A percentile compares a stretch with the other conserved stretches of the same genome.
Conservation (phyloP, 2,113 vertebrate species). For the Lepus americanus region DNA sequence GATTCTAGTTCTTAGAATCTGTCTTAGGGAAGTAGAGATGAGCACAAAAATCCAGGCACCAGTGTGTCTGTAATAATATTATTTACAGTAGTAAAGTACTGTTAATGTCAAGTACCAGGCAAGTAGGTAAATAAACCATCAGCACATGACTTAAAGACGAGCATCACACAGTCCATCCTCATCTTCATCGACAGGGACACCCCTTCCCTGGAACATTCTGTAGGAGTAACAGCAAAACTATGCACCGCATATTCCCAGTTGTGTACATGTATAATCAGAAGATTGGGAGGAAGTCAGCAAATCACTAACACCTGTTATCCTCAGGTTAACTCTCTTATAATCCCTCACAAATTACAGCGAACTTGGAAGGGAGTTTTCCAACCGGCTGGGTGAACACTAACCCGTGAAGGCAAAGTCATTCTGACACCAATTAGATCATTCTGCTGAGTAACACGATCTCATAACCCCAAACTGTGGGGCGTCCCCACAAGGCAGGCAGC, state of each 20-base stretch:
- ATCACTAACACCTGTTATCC: background rate
- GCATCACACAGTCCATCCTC: background rate
- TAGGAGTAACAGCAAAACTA: background rate
- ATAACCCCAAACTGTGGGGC: background rate
- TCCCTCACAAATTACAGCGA: background rate
- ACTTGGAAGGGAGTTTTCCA: background rate
- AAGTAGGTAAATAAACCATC: background rate
- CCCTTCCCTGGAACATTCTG: fast-evolving
- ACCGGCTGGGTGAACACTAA: too few relatives aligned
- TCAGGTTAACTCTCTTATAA: background rate
- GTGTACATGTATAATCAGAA: background rate
- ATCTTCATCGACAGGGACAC: fast-evolving
- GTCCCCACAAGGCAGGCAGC: too few relatives aligned
- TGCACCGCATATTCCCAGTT: background rate
- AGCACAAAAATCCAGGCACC: background rate
- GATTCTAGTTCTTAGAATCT: background rate
- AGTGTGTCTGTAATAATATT: background rate
- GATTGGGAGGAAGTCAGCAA: background rate
- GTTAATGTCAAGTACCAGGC: background rate
- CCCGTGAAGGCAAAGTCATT: background rate
- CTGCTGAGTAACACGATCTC: background rate
- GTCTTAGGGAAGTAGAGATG: background rate
- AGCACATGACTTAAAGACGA: background rate
- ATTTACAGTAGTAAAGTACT: background rate
- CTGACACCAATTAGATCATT: background rate